A percentile compares a stretch with the other conserved stretches of the same genome.
These are phyloP conservation scores for Acleris literana DNA, from an alignment of 2,888 invertebrate species.

Conservation along the genomic window DNA sequence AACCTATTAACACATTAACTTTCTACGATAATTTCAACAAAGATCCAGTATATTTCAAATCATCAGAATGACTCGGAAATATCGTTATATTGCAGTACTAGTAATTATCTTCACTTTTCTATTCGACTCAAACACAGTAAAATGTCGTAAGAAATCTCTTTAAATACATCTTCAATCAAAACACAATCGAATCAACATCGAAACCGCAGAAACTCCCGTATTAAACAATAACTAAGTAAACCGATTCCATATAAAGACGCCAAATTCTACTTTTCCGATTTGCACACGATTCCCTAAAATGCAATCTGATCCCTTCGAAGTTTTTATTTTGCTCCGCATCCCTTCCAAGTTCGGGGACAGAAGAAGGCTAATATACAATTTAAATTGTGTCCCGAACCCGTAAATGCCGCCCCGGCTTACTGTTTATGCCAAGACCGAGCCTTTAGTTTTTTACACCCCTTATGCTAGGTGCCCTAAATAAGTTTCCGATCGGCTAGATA, in stretches of 20 bases:
- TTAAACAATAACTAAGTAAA: constrained; percentile 36
- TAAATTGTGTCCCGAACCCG: constrained; percentile 67
- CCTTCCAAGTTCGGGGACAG: constrained; percentile 51
- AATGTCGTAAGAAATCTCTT: too few relatives aligned
- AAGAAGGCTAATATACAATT: constrained; percentile 68
- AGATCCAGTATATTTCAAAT: too few relatives aligned
- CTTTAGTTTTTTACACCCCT: constrained; percentile 65
- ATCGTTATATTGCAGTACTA: too few relatives aligned
- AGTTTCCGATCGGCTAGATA: constrained; percentile 53
- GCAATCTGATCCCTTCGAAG: constrained; percentile 61
- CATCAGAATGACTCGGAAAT: too few relatives aligned
- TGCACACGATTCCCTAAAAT: constrained; percentile 55
- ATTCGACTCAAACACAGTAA: too few relatives aligned
- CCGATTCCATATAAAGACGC: constrained; percentile 48
- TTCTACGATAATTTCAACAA: too few relatives aligned
- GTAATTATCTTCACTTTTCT: too few relatives aligned
- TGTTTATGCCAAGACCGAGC: constrained; percentile 46
- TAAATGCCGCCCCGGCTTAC: constrained; percentile 53
- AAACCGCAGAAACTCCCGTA: background rate
- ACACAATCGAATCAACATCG: too few relatives aligned
- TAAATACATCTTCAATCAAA: too few relatives aligned
- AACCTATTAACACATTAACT: too few relatives aligned
- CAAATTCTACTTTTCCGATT: constrained; percentile 45
- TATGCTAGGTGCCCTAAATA: constrained; percentile 51
- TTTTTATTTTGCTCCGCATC: constrained; percentile 58